phyloP scores from a whole-genome alignment of 2,888 invertebrate species.

The Dryobotodes eremita region DNA sequence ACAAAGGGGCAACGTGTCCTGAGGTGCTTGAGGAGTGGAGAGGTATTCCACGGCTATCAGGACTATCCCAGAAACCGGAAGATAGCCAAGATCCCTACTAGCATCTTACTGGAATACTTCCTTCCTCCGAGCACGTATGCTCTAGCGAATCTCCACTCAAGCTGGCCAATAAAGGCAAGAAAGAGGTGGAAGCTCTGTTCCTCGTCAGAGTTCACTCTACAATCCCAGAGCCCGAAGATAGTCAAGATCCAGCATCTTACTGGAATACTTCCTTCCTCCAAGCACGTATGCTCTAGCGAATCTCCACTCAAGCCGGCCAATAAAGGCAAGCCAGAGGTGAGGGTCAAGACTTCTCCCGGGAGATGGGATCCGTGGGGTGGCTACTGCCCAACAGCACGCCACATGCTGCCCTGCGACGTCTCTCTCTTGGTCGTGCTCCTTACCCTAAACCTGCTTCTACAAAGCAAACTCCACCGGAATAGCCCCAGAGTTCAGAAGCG shows the following conservation, averaged over 20 bases:
- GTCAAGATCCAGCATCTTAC: too few species aligned
- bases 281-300: too few species aligned
- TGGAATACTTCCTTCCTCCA: too few species aligned
- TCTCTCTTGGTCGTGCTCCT: neutral
- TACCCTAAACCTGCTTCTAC: neutral
- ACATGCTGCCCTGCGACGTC: neutral
- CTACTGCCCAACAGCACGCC: neutral
- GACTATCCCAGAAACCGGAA: neutral
- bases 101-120: neutral
- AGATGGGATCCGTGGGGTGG: neutral
- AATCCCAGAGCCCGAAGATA: too few species aligned
- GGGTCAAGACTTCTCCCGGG: neutral
- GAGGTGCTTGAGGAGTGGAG: too few species aligned
- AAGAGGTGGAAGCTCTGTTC: neutral
- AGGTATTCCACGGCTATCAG: too few species aligned
- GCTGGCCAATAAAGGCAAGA: neutral
- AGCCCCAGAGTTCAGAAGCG: neutral
- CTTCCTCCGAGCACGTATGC: neutral
- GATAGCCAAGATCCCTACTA: neutral
- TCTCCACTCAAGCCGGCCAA: neutral
- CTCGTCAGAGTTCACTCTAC: neutral
- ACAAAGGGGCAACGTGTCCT: neutral
- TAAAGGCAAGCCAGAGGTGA: neutral
- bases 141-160: too few species aligned
- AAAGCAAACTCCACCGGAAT: neutral